A percentile compares a stretch with the other conserved stretches of the same genome.
These are phyloP conservation scores for Pteruthius melanotis DNA, from an alignment of 2,113 vertebrate genomes.

Conservation along the genomic window DNA sequence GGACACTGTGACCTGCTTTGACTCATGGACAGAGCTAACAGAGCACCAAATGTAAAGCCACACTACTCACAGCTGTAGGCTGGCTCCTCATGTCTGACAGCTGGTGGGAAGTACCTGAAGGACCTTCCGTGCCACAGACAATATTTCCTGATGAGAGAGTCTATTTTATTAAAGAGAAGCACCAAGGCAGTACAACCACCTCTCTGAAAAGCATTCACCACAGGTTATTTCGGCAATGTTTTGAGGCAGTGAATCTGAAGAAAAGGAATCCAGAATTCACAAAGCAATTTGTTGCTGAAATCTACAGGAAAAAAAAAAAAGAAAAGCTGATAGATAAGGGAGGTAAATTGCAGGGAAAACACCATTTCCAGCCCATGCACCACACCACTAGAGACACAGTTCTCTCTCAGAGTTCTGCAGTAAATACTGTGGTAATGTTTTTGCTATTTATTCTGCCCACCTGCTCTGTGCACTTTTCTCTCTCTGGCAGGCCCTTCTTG, in stretches of 20 bases:
- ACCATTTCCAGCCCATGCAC: neutral
- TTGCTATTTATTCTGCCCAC: neutral
- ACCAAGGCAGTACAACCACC: neutral
- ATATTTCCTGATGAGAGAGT: neutral
- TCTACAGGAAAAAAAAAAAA: neutral
- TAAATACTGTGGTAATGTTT: neutral
- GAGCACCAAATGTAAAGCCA: neutral
- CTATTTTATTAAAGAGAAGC: neutral
- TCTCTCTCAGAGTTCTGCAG: neutral
- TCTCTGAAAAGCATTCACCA: neutral
- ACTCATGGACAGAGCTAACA: neutral
- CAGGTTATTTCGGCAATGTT: neutral
- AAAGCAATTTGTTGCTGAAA: neutral
- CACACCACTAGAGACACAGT: neutral
- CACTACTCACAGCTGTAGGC: neutral
- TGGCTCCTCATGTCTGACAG: neutral
- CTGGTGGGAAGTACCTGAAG: neutral
- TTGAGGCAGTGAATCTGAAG: neutral
- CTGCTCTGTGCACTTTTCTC: neutral
- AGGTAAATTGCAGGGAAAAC: neutral
- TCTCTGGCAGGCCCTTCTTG: neutral
- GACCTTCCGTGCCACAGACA: neutral
- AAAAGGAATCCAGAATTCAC: neutral
- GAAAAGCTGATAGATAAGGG: neutral
- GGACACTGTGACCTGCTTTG: neutral